Evolutionary conservation across 2,113 vertebrate genomes (phyloP), one percentile per base, ranked within the genome.

Genomic region (Lynx canadensis): DNA sequence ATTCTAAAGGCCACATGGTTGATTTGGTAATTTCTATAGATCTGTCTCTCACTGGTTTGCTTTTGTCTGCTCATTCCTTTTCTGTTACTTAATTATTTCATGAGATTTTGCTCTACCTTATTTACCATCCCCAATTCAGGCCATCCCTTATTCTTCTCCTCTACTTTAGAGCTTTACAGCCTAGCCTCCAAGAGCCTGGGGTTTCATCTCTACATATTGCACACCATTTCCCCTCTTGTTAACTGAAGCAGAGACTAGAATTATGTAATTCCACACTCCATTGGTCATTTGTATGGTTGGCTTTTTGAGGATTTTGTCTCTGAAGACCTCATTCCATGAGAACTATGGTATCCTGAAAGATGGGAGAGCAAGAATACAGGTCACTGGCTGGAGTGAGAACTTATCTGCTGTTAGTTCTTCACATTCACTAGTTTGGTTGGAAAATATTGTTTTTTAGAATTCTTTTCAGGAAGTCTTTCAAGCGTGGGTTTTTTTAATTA

Each of bases 11-110:
- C 96, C 97, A 97, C 98, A 98, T 98, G 98, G 97, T 98, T 99
- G 98, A 98, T 98, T 98, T 98, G 97, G 98, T 98, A 98, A 97
- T 98, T 98, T 98, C 98, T 99, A 98, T 98, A 97, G 97, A 96
- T 97, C 97, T 97, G 92, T 96, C 97, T 98, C 96, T 98, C 93
- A 97, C 97, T 97, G 89, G 93, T 98, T 98, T 98, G 97, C 50
- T 98, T 98, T 99, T 98, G 97, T 98, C 91, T 97, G 94, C 96
- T 98, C 96, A 33, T 96, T 98, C 97, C 80, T 98, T 97, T 95
- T 98, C 97, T 98, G 80, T 88, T 96, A 86, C 74, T 98, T 98
- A 97, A 98, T 99, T 98, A 98, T 98, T 98, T 98, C 81, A 96
- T 96, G 96, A 98, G 93, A 97, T 97, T 96, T 97, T 98, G 36